Evolutionary conservation across 2,113 vertebrate genomes (phyloP).

Genomic region (Ciconia boyciana): DNA sequence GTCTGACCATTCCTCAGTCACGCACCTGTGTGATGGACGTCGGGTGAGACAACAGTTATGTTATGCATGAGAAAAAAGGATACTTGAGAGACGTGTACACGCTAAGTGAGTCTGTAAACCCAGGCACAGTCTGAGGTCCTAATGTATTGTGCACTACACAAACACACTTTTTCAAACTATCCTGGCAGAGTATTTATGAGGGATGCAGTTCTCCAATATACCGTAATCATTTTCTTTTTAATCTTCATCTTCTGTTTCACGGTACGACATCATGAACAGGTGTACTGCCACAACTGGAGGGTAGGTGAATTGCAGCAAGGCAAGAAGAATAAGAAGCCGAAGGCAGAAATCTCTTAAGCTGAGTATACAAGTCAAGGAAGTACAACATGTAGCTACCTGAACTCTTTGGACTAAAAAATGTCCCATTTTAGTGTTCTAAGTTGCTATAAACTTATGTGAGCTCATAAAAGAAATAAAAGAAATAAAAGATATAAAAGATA

Average conservation of each 20-base stretch:
- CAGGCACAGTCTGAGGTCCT: not conserved
- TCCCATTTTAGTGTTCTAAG: not conserved
- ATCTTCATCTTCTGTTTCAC: not conserved
- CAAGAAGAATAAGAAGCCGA: not conserved
- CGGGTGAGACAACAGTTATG: not conserved
- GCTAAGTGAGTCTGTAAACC: not conserved
- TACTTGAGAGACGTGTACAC: not conserved
- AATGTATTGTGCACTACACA: not conserved
- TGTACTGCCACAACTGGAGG: not conserved
- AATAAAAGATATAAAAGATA: not conserved
- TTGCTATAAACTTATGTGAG: not conserved
- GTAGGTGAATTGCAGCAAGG: not conserved
- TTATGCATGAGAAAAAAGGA: not conserved
- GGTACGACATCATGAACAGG: not conserved
- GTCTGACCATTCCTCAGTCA: not conserved
- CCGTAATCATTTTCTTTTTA: not conserved
- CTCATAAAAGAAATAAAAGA: not conserved
- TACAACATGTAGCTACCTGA: not conserved
- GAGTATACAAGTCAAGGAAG: not conserved
- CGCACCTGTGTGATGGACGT: accelerated
- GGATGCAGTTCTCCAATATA: not conserved
- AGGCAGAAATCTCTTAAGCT: not conserved
- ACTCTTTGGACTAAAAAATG: not conserved
- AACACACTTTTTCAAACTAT: not conserved
- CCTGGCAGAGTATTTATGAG: not conserved